Conservation (phyloP, 2,888 invertebrate genomes). For the Crepidodera aurea region DNA sequence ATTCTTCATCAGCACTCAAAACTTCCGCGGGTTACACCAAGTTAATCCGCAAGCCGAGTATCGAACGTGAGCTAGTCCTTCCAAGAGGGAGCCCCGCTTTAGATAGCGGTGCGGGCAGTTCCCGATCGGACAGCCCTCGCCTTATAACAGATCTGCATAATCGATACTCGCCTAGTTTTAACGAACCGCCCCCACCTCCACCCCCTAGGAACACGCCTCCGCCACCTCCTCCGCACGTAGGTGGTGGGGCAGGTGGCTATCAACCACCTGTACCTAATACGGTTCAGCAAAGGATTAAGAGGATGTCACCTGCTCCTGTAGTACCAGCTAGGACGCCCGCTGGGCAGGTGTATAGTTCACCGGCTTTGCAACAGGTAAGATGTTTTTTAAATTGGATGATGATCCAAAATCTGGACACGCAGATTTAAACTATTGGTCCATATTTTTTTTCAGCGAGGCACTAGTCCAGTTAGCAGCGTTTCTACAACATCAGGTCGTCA, state of each 20-base stretch:
- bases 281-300: slow-evolving; percentile 76
- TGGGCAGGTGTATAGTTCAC: slow-evolving; percentile 48
- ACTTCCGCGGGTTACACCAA: slow-evolving; percentile 66
- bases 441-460: slow-evolving; percentile 59
- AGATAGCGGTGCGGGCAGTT: slow-evolving; percentile 88
- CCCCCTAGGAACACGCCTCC: slow-evolving; percentile 70
- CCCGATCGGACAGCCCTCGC: slow-evolving; percentile 88
- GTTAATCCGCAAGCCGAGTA: slow-evolving; percentile 85
- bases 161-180: slow-evolving; percentile 75
- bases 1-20: slow-evolving; percentile 29
- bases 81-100: slow-evolving; percentile 83
- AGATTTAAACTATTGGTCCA: no score
- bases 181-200: slow-evolving; percentile 65
- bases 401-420: no score
- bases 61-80: slow-evolving; percentile 81
- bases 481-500: slow-evolving; percentile 62
- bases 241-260: slow-evolving; percentile 58
- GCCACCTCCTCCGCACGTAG: slow-evolving; percentile 68
- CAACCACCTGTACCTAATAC: slow-evolving; percentile 68
- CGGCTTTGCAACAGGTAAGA: slow-evolving; percentile 47
- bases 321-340: slow-evolving; percentile 75
- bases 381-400: background rate
- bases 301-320: slow-evolving; percentile 76
- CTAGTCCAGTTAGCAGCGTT: slow-evolving; percentile 72
- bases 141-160: slow-evolving; percentile 68